Percentiles rank a stretch among this genome's conserved stretches.
Evolutionary conservation across 1,140 invertebrate species (phyloP).

Genomic region (Trichonephila clavata): DNA sequence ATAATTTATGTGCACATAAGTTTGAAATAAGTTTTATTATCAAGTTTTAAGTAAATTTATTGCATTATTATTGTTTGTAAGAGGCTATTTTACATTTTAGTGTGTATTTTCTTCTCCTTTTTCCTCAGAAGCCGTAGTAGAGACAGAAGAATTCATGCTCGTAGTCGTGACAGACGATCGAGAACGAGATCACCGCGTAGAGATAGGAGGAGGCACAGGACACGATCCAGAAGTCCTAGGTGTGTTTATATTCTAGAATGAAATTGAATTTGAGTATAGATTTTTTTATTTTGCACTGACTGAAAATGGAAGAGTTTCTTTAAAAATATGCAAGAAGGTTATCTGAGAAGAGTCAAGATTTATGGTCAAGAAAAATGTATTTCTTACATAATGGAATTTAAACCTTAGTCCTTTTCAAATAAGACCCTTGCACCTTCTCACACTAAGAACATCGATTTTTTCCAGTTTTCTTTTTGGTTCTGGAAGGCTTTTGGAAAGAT

Average conservation of each 20-base stretch:
- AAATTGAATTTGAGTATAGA: no score
- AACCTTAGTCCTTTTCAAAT: no score
- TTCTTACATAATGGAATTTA: no score
- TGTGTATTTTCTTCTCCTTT: not conserved
- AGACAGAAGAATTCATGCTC: slow-evolving; percentile 74
- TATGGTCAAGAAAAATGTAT: no score
- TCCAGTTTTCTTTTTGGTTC: no score
- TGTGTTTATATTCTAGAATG: slow-evolving; percentile 3
- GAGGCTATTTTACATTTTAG: not conserved
- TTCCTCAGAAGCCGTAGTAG: slow-evolving; percentile 79
- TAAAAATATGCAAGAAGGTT: no score
- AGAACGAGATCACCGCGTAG: slow-evolving; percentile 77
- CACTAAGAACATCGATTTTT: no score
- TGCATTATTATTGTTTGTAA: not conserved
- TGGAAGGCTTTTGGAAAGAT: no score
- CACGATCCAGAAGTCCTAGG: slow-evolving; percentile 64
- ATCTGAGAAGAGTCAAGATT: no score
- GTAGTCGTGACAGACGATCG: slow-evolving; percentile 77
- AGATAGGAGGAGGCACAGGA: slow-evolving; percentile 67
- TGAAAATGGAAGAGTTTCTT: no score
- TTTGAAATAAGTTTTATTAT: not conserved
- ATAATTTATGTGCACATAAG: not conserved
- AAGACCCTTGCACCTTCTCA: no score
- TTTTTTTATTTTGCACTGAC: no score
- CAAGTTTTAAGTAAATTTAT: not conserved